A percentile compares a stretch with the other conserved stretches of the same genome.
These are phyloP conservation scores for Pionites leucogaster DNA, from an alignment of 2,113 vertebrate species.

Conservation along the genomic window DNA sequence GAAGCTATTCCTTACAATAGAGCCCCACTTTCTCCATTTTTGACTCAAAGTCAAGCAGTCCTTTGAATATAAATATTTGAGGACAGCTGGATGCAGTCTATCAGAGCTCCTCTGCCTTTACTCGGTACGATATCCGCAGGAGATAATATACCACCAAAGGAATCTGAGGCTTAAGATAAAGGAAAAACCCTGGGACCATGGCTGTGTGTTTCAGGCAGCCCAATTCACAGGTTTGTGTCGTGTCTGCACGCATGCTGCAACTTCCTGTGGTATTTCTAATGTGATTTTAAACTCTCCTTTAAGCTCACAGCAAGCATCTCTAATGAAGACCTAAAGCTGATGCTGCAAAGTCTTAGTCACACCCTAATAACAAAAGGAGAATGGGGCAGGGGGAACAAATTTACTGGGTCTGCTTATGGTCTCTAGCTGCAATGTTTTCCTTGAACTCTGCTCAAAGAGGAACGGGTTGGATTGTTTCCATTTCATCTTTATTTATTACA, in stretches of 20 bases:
- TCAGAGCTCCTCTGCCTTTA: neutral
- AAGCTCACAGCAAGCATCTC: neutral
- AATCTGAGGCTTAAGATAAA: neutral
- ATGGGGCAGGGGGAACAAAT: neutral
- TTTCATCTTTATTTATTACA: constrained; percentile 61
- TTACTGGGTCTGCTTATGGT: constrained; percentile 59
- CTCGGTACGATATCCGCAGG: neutral
- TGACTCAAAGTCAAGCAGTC: neutral
- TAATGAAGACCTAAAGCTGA: constrained; percentile 45
- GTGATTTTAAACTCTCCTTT: neutral
- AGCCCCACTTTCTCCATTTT: neutral
- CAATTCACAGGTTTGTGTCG: neutral
- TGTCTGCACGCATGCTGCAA: neutral
- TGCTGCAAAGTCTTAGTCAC: constrained; percentile 53
- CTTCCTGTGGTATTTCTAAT: neutral
- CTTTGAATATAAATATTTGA: neutral
- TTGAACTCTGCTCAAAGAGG: constrained; percentile 61
- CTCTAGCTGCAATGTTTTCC: constrained; percentile 60
- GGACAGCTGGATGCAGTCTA: neutral
- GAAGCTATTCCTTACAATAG: neutral
- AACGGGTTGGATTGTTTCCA: constrained; percentile 62
- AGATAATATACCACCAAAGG: neutral
- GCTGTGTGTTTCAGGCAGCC: neutral
- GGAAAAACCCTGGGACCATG: neutral
- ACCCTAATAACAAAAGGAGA: constrained; percentile 59